These are phyloP conservation scores for Microcebus ravelobensis DNA, from an alignment of 2,113 vertebrate species.

Conservation along the genomic window DNA sequence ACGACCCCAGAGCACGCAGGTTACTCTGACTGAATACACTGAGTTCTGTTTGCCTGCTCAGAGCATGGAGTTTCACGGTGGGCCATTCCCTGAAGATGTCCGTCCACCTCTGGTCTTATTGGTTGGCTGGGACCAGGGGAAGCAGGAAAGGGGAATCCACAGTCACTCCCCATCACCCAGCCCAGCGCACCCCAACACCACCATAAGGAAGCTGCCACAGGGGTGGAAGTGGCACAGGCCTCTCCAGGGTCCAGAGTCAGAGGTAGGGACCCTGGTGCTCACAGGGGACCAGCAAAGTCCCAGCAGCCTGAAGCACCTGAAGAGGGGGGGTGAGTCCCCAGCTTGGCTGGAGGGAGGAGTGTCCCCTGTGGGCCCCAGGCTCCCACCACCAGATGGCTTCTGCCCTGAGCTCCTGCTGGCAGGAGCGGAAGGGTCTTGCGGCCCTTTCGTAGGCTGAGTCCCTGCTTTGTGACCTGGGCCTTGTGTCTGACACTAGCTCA, in stretches of 20 bases:
- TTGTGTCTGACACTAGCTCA: neutral
- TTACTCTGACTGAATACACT: neutral
- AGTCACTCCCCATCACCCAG: neutral
- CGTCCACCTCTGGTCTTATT: neutral
- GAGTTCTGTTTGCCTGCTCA: neutral
- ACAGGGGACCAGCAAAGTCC: neutral
- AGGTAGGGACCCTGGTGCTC: neutral
- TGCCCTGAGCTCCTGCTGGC: neutral
- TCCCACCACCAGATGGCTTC: neutral
- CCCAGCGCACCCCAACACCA: neutral
- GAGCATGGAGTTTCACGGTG: neutral
- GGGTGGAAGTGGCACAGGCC: neutral
- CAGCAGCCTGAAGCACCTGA: neutral
- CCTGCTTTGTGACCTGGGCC: neutral
- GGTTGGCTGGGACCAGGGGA: neutral
- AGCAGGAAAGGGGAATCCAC: neutral
- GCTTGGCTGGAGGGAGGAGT: neutral
- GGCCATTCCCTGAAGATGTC: neutral
- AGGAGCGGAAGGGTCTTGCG: neutral
- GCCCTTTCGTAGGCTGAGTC: neutral
- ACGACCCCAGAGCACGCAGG: neutral
- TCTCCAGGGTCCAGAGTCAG: neutral
- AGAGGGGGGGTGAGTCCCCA: neutral
- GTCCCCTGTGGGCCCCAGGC: neutral
- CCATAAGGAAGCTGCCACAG: neutral